Conservation (phyloP, 2,888 invertebrate genomes). For the Aporophyla nigra region DNA sequence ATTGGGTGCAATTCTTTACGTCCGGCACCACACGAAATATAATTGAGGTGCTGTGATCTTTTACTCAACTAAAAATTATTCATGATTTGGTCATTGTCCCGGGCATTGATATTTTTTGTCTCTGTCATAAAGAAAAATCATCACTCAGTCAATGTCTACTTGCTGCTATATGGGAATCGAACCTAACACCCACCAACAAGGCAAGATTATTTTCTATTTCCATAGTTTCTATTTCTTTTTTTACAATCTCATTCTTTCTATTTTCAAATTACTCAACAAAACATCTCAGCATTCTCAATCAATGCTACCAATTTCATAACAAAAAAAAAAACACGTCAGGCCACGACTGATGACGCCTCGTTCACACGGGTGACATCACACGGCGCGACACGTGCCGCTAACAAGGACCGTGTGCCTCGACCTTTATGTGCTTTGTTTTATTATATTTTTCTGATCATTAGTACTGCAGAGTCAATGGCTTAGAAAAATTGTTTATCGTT, state of each 20-base stretch:
- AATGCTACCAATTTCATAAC: constrained; percentile 15
- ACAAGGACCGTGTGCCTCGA: constrained; percentile 61
- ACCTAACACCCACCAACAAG: no score
- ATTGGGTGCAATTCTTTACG: no score
- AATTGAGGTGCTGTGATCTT: no score
- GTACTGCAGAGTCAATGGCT: constrained; percentile 47
- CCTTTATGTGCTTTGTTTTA: constrained; percentile 56
- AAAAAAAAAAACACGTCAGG: constrained; percentile 12
- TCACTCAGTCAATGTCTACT: no score
- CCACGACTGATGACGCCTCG: constrained; percentile 44
- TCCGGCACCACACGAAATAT: no score
- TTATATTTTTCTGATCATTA: constrained; percentile 54
- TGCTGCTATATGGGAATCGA: no score
- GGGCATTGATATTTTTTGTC: no score
- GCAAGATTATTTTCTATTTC: background rate
- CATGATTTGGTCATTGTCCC: no score
- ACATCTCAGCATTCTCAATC: background rate
- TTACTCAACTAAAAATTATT: no score
- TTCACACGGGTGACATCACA: constrained; percentile 67
- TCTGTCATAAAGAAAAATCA: no score
- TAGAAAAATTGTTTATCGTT: constrained; percentile 53
- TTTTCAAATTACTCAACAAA: background rate
- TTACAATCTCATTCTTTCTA: background rate
- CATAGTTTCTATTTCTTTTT: background rate
- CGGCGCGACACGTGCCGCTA: constrained; percentile 67